phyloP scores from a whole-genome alignment of 2,888 invertebrate genomes.

The Eilema depressum region DNA sequence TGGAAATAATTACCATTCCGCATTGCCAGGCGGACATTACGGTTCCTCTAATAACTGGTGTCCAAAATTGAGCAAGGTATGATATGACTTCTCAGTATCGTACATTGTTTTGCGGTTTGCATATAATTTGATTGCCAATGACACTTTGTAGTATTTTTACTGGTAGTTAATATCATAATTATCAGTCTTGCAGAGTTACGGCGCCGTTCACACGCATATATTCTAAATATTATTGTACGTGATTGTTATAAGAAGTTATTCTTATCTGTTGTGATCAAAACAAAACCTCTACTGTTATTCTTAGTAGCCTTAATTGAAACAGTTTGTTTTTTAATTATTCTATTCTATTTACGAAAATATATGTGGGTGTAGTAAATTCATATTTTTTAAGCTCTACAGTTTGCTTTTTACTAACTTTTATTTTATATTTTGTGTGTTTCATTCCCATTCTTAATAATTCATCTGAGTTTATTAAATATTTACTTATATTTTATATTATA shows the following conservation, averaged over 20 bases:
- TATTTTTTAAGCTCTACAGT: not conserved
- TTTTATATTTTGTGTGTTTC: constrained; percentile 7
- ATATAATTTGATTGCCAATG: constrained; percentile 43
- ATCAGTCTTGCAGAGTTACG: constrained; percentile 41
- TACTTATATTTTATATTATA: not conserved
- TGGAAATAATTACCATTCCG: constrained; percentile 84
- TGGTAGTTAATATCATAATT: constrained; percentile 31
- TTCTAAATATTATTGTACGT: constrained; percentile 8
- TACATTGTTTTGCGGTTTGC: constrained; percentile 46
- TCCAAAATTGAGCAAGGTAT: constrained; percentile 83
- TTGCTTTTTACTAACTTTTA: constrained; percentile 13
- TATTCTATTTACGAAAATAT: not conserved
- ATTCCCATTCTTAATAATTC: not conserved
- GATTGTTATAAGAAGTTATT: constrained; percentile 3
- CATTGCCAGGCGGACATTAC: constrained; percentile 78
- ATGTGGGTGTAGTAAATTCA: not conserved
- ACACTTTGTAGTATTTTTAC: constrained; percentile 43
- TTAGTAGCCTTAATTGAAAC: not conserved
- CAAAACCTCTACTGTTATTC: not conserved
- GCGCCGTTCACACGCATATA: constrained; percentile 34
- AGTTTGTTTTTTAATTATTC: not conserved
- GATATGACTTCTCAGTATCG: constrained; percentile 55
- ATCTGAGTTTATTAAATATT: not conserved
- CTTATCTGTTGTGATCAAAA: not conserved
- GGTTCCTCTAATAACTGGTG: constrained; percentile 81